Evolutionary conservation across 2,797 vertebrate species (phyloP), one percentile per base, ranked within the genome.

Genomic region (Anguilla pacifica): DNA sequence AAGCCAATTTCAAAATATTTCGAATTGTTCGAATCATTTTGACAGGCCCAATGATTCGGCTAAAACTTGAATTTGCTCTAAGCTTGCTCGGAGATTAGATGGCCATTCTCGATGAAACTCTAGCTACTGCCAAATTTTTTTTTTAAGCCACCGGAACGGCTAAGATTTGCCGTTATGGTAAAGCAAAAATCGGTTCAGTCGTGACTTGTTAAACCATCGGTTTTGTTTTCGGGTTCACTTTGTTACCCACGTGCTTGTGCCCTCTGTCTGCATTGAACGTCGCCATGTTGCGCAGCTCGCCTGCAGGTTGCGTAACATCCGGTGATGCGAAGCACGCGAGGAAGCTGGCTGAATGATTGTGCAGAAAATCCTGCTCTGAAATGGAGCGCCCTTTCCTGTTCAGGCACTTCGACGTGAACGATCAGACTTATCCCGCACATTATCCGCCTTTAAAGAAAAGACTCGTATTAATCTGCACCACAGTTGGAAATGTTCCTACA

Each of bases 251-350:
- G 93, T 92, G 81, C 39, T 67, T 51, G 91, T 88, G 74, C 67
- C 86, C 94, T 95, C 95, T 96, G 95, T 95, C 93, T 93, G 79
- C 87, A 90, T 82, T 53, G 87, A 84, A 53, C 89, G 94, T 90
- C 95, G 96, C 96, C 96, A 96, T 96, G 93, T 96, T 96, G 93
- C 89, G 93, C 92, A 57, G 85, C 5, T n/a, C 46, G 67, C 67
- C n/a, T 28, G 35, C 51, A 25, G 61, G 87, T 49, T 15, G 89
- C 90, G 74, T 46, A 25, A 94, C 94, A 94, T 96, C 93, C 94
- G 91, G 87, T 70, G 83, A 28, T 22, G 77, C 39, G 79, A 7
- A 46, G 61, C 17, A 5, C 7, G 2, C 22, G 84, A n/a, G 61
- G 86, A 64, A 59, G 31, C 70, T 51, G 28, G 15, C 53, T 59